Base-by-base conservation (phyloP, 2,888 invertebrate species). In the Anticlea derivata region DNA sequence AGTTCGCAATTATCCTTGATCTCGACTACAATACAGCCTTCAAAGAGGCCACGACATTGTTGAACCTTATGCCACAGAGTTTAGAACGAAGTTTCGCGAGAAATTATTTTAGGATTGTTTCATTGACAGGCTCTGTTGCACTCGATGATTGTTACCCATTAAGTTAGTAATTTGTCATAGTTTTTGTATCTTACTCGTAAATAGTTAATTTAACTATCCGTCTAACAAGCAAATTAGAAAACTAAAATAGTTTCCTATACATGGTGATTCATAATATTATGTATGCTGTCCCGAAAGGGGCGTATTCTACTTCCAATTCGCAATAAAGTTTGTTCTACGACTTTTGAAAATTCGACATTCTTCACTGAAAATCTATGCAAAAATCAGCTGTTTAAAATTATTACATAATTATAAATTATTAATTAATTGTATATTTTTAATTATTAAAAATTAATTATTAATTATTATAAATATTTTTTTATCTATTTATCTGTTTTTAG, bases 1-100 rank as follows among this genome's bases (percentile, higher is more conserved):
- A 17, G 4, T 17, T n/a, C n/a, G 17, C 4, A 17, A 37, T 11
- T 8, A 41, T 51, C 76, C 77, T 76, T 79, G 77, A 73, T 72
- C 73, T 73, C 75, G 70, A 61, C 57, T 62, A 46, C 24, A 24
- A 35, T 34, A 46, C 27, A 33, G 35, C 50, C 44, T 50, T 45
- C 43, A 37, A 35, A 41, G 6, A 31, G 5, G 3, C 13, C 46
- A 47, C 17, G 11, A 1, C 2, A 50, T 43, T n/a, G 44, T 22
- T 43, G 4, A 48, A 37, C 45, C 34, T 39, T 53, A 48, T 17
- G 0, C 0, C 0, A 7, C 20, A 8, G 7, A 13, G 6, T 1
- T 17, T 8, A 40, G 4, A 26, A n/a, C 26, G 4, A 5, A 40
- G 7, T 24, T 22, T 17, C 5, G 20, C 6, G 1, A 13, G 5